Evolutionary conservation across 2,113 vertebrate species (phyloP).

Genomic region (Mellivora capensis): DNA sequence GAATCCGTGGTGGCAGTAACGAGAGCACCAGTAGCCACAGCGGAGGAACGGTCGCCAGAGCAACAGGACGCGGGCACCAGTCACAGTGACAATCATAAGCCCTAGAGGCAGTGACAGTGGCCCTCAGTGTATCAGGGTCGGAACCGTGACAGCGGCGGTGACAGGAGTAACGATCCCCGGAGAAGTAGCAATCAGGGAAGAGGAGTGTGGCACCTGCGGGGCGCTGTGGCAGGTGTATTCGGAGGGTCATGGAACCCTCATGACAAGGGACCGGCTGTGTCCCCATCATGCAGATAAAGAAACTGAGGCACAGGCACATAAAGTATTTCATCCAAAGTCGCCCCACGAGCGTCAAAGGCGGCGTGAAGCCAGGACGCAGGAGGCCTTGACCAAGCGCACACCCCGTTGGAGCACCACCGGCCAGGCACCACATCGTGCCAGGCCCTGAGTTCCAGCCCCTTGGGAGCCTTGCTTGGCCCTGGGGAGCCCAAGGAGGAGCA

Average conservation of each 20-base stretch:
- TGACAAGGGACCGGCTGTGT: not conserved
- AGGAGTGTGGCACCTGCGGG: not conserved
- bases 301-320: not conserved
- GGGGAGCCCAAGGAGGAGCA: not conserved
- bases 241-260: accelerated
- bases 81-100: not conserved
- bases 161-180: not conserved
- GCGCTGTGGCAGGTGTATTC: not conserved
- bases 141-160: not conserved
- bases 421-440: accelerated
- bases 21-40: too few species aligned
- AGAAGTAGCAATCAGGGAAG: not conserved
- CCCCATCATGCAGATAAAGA: not conserved
- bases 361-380: not conserved
- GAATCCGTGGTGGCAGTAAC: too few species aligned
- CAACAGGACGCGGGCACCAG: too few species aligned
- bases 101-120: not conserved
- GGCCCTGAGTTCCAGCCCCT: not conserved
- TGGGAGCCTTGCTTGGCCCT: accelerated
- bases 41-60: too few species aligned
- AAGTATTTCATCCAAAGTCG: not conserved
- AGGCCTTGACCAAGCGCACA: not conserved
- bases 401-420: not conserved
- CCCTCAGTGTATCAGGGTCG: not conserved
- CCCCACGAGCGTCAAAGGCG: not conserved